Evolutionary conservation across 2,888 invertebrate species (phyloP).

Genomic region (Trichopoda pennipes): DNA sequence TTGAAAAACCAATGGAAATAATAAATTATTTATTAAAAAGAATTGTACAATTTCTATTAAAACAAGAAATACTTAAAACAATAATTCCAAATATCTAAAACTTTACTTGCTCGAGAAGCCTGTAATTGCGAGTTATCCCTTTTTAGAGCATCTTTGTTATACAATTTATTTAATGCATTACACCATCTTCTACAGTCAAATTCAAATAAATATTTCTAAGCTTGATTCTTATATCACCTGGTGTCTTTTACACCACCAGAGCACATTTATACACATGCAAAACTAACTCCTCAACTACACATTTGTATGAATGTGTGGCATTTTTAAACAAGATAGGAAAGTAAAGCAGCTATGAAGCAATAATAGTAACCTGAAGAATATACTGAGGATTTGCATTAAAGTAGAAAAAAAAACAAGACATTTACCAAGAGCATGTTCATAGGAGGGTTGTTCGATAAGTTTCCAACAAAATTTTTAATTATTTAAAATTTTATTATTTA

Average conservation of each 20-base stretch:
- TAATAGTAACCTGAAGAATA: conserved; percentile 30
- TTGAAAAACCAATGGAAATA: no score
- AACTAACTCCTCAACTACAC: not conserved
- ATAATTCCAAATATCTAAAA: not conserved
- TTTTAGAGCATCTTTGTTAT: conserved; percentile 62
- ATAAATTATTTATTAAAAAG: no score
- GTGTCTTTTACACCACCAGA: conserved; percentile 38
- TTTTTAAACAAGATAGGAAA: not conserved
- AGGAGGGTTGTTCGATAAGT: conserved; percentile 7
- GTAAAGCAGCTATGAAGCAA: not conserved
- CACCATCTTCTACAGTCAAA: conserved; percentile 47
- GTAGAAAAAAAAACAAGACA: conserved; percentile 11
- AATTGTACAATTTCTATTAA: no score
- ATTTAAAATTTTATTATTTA: no score
- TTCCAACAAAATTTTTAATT: not conserved
- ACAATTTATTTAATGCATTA: conserved; percentile 68
- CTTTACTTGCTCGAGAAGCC: not conserved
- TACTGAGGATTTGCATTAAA: conserved; percentile 66
- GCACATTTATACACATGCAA: conserved; percentile 7
- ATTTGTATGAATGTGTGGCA: conserved; percentile 3
- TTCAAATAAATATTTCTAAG: conserved; percentile 63
- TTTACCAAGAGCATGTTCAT: not conserved
- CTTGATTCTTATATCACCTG: conserved; percentile 53
- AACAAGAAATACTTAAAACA: not conserved
- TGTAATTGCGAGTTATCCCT: conserved; percentile 20